Percentiles rank a stretch among this genome's conserved stretches.
These are phyloP conservation scores for Desmodus rotundus DNA, from an alignment of 2,113 vertebrate species.

Conservation along the genomic window DNA sequence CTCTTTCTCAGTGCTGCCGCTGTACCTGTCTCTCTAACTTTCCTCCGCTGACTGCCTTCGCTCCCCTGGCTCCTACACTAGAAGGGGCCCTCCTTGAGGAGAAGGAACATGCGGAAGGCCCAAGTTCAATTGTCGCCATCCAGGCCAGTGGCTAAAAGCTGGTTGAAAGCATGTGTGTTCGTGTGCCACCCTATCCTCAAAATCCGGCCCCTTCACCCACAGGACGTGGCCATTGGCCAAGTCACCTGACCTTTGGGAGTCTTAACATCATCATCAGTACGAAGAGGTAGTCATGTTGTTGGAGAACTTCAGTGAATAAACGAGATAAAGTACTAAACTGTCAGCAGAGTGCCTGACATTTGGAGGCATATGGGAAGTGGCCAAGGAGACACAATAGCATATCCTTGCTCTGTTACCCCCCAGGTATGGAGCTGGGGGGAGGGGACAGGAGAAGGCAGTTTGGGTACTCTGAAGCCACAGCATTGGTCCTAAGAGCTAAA, in stretches of 20 bases:
- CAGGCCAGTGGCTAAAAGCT: not conserved
- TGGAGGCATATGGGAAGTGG: not conserved
- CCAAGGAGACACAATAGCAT: rapidly evolving
- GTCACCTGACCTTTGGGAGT: not conserved
- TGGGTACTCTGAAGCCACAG: not conserved
- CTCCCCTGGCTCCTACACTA: not conserved
- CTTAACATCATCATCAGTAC: not conserved
- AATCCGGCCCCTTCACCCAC: not conserved
- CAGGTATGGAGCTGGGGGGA: too few species aligned
- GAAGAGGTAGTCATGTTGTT: not conserved
- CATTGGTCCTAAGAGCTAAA: not conserved
- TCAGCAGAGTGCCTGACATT: not conserved
- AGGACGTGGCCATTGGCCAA: not conserved
- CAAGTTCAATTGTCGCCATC: not conserved
- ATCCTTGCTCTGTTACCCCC: not conserved
- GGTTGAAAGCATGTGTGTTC: not conserved
- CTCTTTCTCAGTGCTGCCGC: not conserved
- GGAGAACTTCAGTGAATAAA: not conserved
- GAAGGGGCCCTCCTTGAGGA: not conserved
- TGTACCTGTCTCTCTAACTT: not conserved
- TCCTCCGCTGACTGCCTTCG: not conserved
- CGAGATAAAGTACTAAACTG: not conserved
- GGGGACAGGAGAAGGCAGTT: not conserved
- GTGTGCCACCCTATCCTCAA: not conserved
- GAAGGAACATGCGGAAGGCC: not conserved